A percentile compares a stretch with the other conserved stretches of the same genome.
These are phyloP conservation scores for Lepetodrilus schrolli DNA, from an alignment of 2,888 invertebrate genomes.

Conservation along the genomic window DNA sequence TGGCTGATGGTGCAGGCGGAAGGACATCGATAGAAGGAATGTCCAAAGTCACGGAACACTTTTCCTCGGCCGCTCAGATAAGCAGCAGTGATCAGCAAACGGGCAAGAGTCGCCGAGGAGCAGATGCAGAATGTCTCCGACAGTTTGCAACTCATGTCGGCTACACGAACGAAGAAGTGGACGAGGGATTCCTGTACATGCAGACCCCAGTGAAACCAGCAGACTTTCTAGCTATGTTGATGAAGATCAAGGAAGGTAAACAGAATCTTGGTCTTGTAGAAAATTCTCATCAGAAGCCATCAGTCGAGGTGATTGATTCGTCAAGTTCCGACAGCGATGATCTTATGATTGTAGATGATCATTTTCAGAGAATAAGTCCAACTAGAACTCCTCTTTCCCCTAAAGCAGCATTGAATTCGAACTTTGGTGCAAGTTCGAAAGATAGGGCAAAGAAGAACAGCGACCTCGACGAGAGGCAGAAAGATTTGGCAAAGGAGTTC, in stretches of 20 bases:
- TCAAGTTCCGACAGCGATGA: slow-evolving; percentile 25
- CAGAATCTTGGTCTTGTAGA: neutral
- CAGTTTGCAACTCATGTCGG: slow-evolving; percentile 52
- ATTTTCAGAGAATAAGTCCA: neutral
- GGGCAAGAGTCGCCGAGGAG: neutral
- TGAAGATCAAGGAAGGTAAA: slow-evolving; percentile 32
- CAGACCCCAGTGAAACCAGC: slow-evolving; percentile 54
- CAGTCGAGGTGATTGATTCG: neutral
- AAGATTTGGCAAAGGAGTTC: neutral
- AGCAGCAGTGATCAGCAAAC: too few species aligned
- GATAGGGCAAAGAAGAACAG: slow-evolving; percentile 8
- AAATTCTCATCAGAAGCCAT: too few species aligned
- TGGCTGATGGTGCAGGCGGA: slow-evolving; percentile 19
- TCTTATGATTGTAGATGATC: neutral
- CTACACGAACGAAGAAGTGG: slow-evolving; percentile 45
- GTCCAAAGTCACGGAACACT: neutral
- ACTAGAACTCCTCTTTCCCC: neutral
- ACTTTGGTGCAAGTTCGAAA: neutral
- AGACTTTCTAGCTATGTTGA: slow-evolving; percentile 53
- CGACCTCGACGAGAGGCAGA: neutral
- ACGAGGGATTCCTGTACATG: slow-evolving; percentile 50
- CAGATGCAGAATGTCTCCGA: slow-evolving; percentile 42
- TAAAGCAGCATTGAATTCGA: neutral
- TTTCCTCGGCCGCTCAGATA: neutral
- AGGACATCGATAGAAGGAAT: slow-evolving; percentile 24